These are phyloP conservation scores for Cantharis lateralis DNA, from an alignment of 2,888 invertebrate genomes.

Conservation along the genomic window DNA sequence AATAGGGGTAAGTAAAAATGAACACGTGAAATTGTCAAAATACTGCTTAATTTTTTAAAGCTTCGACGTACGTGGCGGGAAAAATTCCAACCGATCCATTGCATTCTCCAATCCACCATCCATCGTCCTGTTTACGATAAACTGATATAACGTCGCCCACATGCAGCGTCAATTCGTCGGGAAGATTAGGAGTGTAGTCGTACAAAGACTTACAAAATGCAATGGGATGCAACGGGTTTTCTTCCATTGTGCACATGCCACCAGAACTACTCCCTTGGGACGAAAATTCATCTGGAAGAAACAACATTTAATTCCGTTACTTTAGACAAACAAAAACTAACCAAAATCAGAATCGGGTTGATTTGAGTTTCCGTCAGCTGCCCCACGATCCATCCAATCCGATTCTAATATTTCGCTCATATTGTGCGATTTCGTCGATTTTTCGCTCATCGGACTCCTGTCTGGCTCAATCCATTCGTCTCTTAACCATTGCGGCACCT, in stretches of 20 bases:
- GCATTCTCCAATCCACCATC: conserved; percentile 94
- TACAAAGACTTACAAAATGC: conserved; percentile 85
- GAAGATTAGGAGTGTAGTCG: conserved; percentile 83
- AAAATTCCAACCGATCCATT: conserved; percentile 87
- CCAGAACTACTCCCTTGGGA: conserved; percentile 69
- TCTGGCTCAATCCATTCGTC: conserved; percentile 62
- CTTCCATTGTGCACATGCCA: conserved; percentile 40
- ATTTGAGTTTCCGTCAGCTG: conserved; percentile 83
- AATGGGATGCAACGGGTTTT: conserved; percentile 61
- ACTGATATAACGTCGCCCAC: conserved; percentile 85
- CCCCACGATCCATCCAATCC: conserved; percentile 76
- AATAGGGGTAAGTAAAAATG: not conserved
- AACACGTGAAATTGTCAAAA: not conserved
- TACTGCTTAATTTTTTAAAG: conserved; percentile 3
- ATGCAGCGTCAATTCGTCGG: conserved; percentile 76
- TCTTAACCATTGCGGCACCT: conserved; percentile 78
- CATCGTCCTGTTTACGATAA: conserved; percentile 88
- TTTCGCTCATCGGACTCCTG: conserved; percentile 52
- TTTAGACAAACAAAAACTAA: conserved; percentile 44
- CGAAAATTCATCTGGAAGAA: conserved; percentile 75
- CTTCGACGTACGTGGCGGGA: conserved; percentile 92
- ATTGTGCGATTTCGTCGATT: conserved; percentile 51
- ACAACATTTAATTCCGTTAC: not conserved
- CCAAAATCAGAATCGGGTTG: conserved; percentile 87
- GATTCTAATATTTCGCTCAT: conserved; percentile 60